Evolutionary conservation across 2,113 vertebrate genomes (phyloP), one percentile per base, ranked within the genome.

Genomic region (Colistium nudipinnis): DNA sequence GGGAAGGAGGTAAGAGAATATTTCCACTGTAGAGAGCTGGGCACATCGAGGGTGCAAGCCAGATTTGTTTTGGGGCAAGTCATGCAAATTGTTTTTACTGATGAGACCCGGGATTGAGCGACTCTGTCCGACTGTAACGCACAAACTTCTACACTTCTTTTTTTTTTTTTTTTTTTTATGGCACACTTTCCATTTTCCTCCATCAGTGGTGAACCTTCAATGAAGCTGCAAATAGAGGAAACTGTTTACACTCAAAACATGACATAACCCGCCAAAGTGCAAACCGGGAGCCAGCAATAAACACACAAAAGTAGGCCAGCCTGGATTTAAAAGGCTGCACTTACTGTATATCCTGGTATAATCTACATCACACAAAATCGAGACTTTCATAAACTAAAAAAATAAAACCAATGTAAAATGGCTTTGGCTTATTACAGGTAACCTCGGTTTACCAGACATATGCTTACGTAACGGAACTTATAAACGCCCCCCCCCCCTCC

Each of bases 201-300:
- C 22, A 36, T 25, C 25, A 48, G 9, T 41, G 33, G 13, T 3
- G 7, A 19, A 68, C 62, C 56, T 66, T 7, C 24, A 51, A 60
- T 30, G 6, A 80, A 64, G 35, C 31, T 30, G 24, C 27, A 80
- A 83, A 83, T 76, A 78, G 19, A 51, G 76, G 63, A 52, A 63
- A 61, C 1, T 59, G 70, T 84, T 84, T 89, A 64, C 70, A 76
- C 57, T 72, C 3, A 74, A 79, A n/a, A 83, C 56, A 80, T 54
- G 19, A 52, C 20, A 53, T 11, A 56, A 41, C 49, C 44, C 44
- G 55, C 16, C 31, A 59, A 49, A 30, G 47, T 11, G 47, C 20
- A 70, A 75, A 41, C 17, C 13, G 4, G 22, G 33, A 77, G 71
- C 27, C 52, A 67, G 48, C 43, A 66, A 67, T 52, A 74, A 66